Base-by-base conservation (phyloP, 2,797 vertebrate genomes). In the Gadopsis bispinosus region DNA sequence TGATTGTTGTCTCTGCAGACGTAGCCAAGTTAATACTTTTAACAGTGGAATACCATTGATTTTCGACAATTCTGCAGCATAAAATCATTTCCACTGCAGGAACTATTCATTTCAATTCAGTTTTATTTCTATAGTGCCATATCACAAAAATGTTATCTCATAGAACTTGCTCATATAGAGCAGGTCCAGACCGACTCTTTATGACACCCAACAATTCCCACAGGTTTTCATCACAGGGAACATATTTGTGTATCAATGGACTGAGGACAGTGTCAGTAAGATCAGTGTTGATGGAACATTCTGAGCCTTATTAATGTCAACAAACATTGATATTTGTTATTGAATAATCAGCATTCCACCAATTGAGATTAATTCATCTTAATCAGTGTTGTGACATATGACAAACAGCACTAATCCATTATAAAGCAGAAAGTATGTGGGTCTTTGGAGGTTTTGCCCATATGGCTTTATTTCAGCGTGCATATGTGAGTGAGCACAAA, bases 351-450 rank as follows among this genome's bases (percentile, higher is more conserved):
- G 4, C 35, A 53, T 69, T 77, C 61, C 39, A 37, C 29, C 37
- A 35, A 51, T 16, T 48, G 43, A 69, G 31, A 71, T 61, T 69
- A 17, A 71, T 68, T 56, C 41, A 16, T 59, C 31, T 37, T 80
- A 77, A 72, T 83, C 75, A 37, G 26, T 47, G 73, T 68, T 60
- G 78, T 70, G 79, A 75, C 71, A 69, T 45, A 29, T 73, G 51
- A 81, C 39, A 68, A 54, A 77, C 60, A 51, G 63, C 59, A 26
- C 63, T 77, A 83, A 88, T 81, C 63, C 61, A 73, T 79, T 79
- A 62, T 53, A 55, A 75, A 83, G 13, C 55, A 70, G 33, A 70
- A 58, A 50, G 55, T 53, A 61, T 56, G n/a, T 45, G 22, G 17
- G 16, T 29, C 61, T 71, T 54, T 31, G 7, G 26, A 80, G 47